Conservation (phyloP, 2,113 vertebrate species). For the Barbus barbus region DNA sequence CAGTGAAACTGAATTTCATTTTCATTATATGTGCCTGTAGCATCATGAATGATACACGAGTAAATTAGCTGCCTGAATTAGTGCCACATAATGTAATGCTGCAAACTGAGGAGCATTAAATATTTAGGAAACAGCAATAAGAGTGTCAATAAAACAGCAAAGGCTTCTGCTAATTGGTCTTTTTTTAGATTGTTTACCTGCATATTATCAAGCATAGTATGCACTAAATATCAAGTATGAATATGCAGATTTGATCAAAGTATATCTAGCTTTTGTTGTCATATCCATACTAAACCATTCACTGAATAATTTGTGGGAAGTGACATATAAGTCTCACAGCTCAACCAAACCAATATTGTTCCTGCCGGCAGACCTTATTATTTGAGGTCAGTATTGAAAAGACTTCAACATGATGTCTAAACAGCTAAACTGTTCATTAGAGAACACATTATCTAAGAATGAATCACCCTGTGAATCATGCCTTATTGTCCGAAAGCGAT, state of each 20-base stretch:
- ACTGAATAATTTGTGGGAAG: neutral
- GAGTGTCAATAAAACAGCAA: constrained; percentile 34
- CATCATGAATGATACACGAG: constrained; percentile 41
- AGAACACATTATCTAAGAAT: neutral
- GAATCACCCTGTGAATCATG: constrained; percentile 4
- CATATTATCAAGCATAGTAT: neutral
- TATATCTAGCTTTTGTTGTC: neutral
- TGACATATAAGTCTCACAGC: neutral
- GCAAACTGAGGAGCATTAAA: constrained; percentile 1
- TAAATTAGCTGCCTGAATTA: constrained; percentile 34
- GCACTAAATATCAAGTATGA: constrained; percentile 6
- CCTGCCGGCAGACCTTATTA: neutral
- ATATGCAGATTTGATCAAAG: neutral
- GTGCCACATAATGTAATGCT: constrained; percentile 19
- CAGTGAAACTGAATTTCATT: neutral
- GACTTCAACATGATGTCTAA: neutral
- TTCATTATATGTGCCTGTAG: constrained; percentile 36
- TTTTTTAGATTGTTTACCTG: neutral
- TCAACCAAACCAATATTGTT: neutral
- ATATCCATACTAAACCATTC: neutral
- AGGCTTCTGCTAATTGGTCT: neutral
- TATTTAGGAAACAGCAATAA: constrained; percentile 38
- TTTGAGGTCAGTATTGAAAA: neutral
- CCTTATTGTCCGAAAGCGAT: neutral
- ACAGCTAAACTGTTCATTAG: neutral